Evolutionary conservation across 2,888 invertebrate species (phyloP), one percentile per base, ranked within the genome.

Genomic region (Leptinotarsa peninsularis): DNA sequence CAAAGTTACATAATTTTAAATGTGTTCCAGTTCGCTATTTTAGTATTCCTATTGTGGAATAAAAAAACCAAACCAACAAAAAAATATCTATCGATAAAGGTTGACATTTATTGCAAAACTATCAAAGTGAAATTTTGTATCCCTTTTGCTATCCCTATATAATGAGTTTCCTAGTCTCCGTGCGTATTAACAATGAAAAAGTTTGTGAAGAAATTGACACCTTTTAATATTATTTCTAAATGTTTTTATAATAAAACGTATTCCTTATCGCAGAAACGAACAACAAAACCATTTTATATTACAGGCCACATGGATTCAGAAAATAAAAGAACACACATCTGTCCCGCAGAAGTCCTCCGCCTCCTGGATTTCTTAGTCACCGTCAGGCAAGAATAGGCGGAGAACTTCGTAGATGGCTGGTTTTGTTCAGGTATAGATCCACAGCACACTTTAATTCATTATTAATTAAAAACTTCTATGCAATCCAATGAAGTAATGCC

Each of bases 401-500:
- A 71, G 75, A 71, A 70, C 69, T 73, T 43, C 71, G 67, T 71
- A 63, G 67, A 67, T 60, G 73, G 73, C 68, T 69, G 27, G 68
- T 75, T 76, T 76, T 75, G 75, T 78, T 72, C 69, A n/a, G 52
- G 56, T 49, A 50, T 33, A 71, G 75, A 75, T 75, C 69, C 58
- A 71, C 49, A 72, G 66, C 70, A 73, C 68, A 67, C 71, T 74
- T 58, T 60, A 21, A 23, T 72, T 72, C 67, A 66, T 76, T 69
- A 77, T 77, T 73, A 77, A 79, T 77, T 79, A 77, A 79, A 77
- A 77, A 72, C 73, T 77, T 67, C 66, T 66, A 50, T 71, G 72
- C 71, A 66, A 76, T 75, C 78, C 78, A 77, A 76, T 54, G 71
- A 73, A 76, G 67, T 76, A 74, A 76, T 77, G 71, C 72, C 72